Percentiles rank a stretch among this genome's conserved stretches.
phyloP scores from a whole-genome alignment of 2,797 vertebrate genomes.

The Tapirus indicus region DNA sequence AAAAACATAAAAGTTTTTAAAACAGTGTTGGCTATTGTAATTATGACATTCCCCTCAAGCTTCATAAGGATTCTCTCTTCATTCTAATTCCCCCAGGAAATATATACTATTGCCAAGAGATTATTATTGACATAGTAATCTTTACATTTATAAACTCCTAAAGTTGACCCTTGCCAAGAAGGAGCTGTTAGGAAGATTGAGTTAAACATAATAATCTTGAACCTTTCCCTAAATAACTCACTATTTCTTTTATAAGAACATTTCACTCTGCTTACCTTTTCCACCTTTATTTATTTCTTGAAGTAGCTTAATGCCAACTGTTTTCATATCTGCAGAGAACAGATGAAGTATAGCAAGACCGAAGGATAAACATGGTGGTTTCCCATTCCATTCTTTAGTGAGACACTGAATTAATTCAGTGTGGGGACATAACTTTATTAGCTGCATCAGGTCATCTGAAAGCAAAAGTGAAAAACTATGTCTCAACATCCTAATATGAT shows the following conservation, averaged over 20 bases:
- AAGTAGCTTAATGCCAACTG: conserved; percentile 87
- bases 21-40: not conserved
- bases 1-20: conserved; percentile 18
- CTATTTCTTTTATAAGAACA: conserved; percentile 9
- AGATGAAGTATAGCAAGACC: conserved; percentile 85
- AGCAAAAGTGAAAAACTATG: conserved; percentile 55
- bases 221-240: conserved; percentile 41
- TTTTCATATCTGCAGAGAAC: conserved; percentile 79
- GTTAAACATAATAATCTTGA: conserved; percentile 44
- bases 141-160: conserved; percentile 58
- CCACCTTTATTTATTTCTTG: conserved; percentile 84
- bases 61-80: conserved; percentile 48
- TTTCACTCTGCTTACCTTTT: conserved; percentile 80
- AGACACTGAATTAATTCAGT: conserved; percentile 87
- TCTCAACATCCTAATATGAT: not conserved
- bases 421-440: conserved; percentile 87
- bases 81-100: conserved; percentile 59
- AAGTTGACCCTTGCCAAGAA: conserved; percentile 42
- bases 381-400: conserved; percentile 81
- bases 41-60: not conserved
- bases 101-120: not conserved
- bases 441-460: conserved; percentile 89
- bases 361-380: conserved; percentile 84
- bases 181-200: conserved; percentile 41
- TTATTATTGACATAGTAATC: not conserved